Evolutionary conservation across 1,140 invertebrate species (phyloP).

Genomic region (Saccostrea echinata): DNA sequence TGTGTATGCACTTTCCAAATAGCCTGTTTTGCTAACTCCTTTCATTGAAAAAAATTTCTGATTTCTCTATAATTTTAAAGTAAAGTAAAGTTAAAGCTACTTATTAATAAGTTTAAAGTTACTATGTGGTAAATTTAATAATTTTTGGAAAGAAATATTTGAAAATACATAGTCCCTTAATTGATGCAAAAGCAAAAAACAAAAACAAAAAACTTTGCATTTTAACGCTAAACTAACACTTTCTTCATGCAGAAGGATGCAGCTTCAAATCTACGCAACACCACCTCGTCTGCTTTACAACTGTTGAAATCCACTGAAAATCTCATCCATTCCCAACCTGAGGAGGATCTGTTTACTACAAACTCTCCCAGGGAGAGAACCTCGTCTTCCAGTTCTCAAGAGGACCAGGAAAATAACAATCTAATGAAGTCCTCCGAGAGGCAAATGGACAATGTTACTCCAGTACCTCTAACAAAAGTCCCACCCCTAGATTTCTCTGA

Average conservation of each 20-base stretch:
- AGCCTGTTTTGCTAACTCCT: not conserved
- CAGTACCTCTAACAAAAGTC: not conserved
- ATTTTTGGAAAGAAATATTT: not conserved
- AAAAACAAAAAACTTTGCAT: not conserved
- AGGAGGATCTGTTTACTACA: conserved; percentile 55
- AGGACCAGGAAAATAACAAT: conserved; percentile 30
- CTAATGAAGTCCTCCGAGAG: not conserved
- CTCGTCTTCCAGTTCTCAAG: not conserved
- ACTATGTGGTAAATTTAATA: not conserved
- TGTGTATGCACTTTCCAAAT: not conserved
- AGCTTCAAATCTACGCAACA: conserved; percentile 66
- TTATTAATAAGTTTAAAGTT: not conserved
- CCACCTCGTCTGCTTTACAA: conserved; percentile 68
- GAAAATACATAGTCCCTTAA: not conserved
- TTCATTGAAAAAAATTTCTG: not conserved
- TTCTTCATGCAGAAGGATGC: conserved; percentile 65
- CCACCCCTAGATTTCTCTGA: conserved; percentile 11
- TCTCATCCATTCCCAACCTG: conserved; percentile 62
- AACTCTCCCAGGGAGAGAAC: conserved; percentile 54
- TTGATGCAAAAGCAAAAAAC: not conserved
- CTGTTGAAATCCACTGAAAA: conserved; percentile 69
- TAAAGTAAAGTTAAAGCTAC: not conserved
- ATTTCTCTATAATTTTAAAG: not conserved
- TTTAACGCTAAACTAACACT: not conserved
- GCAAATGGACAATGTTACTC: not conserved